phyloP scores from a whole-genome alignment of 2,888 invertebrate genomes.

The Petrolisthes cinctipes region DNA sequence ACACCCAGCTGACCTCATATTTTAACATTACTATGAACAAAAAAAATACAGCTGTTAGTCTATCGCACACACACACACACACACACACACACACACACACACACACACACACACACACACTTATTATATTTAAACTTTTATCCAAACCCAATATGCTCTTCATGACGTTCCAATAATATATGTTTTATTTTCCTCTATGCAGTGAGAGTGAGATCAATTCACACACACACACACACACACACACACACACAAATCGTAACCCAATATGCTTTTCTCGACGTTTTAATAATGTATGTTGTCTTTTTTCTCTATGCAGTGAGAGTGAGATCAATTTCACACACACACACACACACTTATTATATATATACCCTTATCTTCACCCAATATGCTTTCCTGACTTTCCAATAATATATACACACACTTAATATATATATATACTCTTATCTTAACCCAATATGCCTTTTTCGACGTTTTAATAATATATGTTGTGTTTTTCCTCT shows the following conservation, averaged over 20 bases:
- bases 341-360: background rate
- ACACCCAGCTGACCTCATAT: too few relatives aligned
- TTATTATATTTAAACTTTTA: background rate
- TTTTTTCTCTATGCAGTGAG: too few relatives aligned
- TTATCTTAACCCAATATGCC: background rate
- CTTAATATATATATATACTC: background rate
- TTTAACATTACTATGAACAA: too few relatives aligned
- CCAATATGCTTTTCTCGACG: background rate
- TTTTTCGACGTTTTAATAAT: background rate
- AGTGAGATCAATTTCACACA: too few relatives aligned
- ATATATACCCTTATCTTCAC: background rate
- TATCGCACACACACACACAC: background rate
- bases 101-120: background rate
- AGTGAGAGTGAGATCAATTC: conserved; percentile 66
- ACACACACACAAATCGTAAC: too few relatives aligned
- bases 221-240: too few relatives aligned
- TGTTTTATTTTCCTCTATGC: background rate
- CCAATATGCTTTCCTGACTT: background rate
- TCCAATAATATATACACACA: background rate
- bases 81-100: conserved; percentile 1
- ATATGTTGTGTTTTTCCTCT: background rate
- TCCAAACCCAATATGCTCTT: background rate
- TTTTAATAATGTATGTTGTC: background rate
- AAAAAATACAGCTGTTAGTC: too few relatives aligned
- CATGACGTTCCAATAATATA: background rate